Percentiles rank a stretch among this genome's conserved stretches.
Evolutionary conservation across 2,113 vertebrate genomes (phyloP).

Genomic region (Gadus macrocephalus): DNA sequence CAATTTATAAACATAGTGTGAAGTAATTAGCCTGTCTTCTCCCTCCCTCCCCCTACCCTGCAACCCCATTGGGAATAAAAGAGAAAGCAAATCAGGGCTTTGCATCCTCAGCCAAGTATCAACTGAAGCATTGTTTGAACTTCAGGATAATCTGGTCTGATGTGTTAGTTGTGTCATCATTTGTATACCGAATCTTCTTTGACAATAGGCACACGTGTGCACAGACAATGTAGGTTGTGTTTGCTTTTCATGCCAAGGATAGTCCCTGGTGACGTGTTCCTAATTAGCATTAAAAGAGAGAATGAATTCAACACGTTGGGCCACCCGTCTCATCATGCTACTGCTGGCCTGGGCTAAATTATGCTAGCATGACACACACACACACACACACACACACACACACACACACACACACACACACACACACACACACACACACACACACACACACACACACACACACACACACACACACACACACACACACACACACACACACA

Average conservation of each 20-base stretch:
- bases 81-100: constrained; percentile 21
- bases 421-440: no score
- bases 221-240: not conserved
- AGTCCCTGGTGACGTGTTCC: no score
- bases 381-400: no score
- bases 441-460: no score
- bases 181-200: not conserved
- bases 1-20: constrained; percentile 12
- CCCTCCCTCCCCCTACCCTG: no score
- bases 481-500: no score
- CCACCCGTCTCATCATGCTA: not conserved
- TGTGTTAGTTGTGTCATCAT: not conserved
- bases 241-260: no score
- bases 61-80: no score
- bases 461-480: no score
- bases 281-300: not conserved
- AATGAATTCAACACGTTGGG: not conserved
- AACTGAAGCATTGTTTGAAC: constrained; percentile 12
- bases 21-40: constrained; percentile 24
- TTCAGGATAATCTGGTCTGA: not conserved
- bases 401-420: no score
- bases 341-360: not conserved
- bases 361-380: no score
- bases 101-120: constrained; percentile 23
- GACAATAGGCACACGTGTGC: not conserved